Evolutionary conservation across 2,888 invertebrate species (phyloP).

Genomic region (Volucella inanis): DNA sequence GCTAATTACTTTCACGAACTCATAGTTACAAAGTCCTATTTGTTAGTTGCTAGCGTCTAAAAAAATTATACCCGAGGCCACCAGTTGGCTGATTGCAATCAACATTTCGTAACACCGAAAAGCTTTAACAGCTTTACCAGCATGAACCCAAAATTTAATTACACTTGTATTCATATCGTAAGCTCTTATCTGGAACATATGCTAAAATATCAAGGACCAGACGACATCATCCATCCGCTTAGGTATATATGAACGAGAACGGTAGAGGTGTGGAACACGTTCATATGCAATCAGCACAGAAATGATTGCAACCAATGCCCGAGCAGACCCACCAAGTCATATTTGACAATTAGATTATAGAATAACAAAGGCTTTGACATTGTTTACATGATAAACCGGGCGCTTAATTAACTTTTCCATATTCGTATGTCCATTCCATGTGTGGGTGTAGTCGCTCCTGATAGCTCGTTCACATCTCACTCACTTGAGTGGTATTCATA

Average conservation of each 20-base stretch:
- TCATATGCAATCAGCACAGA: conserved; percentile 60
- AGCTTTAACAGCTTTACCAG: conserved; percentile 3
- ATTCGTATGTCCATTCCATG: conserved; percentile 6
- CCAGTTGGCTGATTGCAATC: conserved; percentile 56
- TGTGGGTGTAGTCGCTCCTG: conserved; percentile 7
- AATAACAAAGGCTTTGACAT: conserved; percentile 73
- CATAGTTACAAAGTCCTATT: conserved; percentile 2
- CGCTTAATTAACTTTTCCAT: conserved; percentile 72
- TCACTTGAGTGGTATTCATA: background rate
- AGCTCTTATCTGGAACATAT: background rate
- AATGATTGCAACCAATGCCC: conserved; percentile 53
- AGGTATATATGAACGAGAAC: background rate
- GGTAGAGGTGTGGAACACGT: conserved; percentile 8
- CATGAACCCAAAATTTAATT: conserved; percentile 57
- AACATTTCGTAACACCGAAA: conserved; percentile 19
- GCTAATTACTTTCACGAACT: background rate
- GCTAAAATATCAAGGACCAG: background rate
- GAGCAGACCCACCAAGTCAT: conserved; percentile 51
- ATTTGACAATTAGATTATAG: conserved; percentile 74
- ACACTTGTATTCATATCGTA: conserved; percentile 8
- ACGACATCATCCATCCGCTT: background rate
- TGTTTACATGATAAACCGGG: conserved; percentile 72
- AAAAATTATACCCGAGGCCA: conserved; percentile 27
- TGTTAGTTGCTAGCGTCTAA: conserved; percentile 11
- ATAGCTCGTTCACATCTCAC: conserved; percentile 4